Percentiles rank a stretch among this genome's conserved stretches.
phyloP scores from a whole-genome alignment of 2,888 invertebrate genomes.

The Orchesellides sinensis region DNA sequence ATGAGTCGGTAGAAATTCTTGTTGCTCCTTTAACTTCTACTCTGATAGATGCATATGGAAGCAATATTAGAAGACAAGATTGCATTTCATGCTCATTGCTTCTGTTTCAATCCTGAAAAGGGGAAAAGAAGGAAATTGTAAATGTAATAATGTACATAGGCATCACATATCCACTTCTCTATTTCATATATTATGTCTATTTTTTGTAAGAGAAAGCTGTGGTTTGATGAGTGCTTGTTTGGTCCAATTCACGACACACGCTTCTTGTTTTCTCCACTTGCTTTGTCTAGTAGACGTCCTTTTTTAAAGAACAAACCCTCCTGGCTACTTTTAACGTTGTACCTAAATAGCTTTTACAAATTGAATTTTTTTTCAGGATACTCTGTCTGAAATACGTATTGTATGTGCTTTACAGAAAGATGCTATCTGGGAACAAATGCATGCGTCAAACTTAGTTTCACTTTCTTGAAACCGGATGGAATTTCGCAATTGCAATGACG shows the following conservation, averaged over 20 bases:
- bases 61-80: conserved; percentile 18
- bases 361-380: conserved; percentile 66
- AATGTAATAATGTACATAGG: conserved; percentile 7
- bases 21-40: conserved; percentile 22
- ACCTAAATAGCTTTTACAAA: conserved; percentile 66
- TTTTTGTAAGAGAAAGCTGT: conserved; percentile 33
- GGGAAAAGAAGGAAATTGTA: not conserved
- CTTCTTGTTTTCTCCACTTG: conserved; percentile 34
- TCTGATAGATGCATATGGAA: conserved; percentile 9
- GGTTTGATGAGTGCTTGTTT: conserved; percentile 65
- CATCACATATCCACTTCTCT: not conserved
- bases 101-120: conserved; percentile 18
- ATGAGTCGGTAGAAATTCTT: not conserved
- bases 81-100: conserved; percentile 15
- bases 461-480: no score
- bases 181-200: not conserved
- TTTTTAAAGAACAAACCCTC: conserved; percentile 43
- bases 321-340: conserved; percentile 61
- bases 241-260: conserved; percentile 43
- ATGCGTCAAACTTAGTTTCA: no score
- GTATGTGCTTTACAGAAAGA: no score
- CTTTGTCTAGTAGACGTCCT: not conserved
- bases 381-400: not conserved
- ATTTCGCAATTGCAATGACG: no score
- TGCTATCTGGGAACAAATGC: no score